phyloP scores from a whole-genome alignment of 2,888 invertebrate species.

The Apotomis betuletana region DNA sequence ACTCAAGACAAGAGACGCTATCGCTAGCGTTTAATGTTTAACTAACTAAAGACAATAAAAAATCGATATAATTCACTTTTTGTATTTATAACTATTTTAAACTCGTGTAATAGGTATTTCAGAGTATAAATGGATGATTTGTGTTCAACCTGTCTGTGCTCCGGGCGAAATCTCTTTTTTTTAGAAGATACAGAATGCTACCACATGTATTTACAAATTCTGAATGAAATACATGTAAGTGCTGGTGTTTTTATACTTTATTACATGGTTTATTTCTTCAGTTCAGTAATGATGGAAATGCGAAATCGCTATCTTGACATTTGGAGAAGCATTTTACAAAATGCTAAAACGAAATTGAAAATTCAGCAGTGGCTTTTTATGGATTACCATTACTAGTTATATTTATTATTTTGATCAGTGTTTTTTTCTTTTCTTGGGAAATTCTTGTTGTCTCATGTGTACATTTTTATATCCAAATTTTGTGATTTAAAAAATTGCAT shows the following conservation, averaged over 20 bases:
- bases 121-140: conserved; percentile 65
- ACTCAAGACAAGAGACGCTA: background rate
- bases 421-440: too few species aligned
- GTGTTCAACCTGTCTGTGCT: conserved; percentile 66
- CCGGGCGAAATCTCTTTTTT: conserved; percentile 61
- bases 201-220: conserved; percentile 64
- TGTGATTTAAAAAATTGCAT: too few species aligned
- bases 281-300: background rate
- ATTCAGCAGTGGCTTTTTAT: too few species aligned
- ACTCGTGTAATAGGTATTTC: background rate
- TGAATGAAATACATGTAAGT: conserved; percentile 72
- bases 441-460: too few species aligned
- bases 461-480: too few species aligned
- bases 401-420: too few species aligned
- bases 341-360: too few species aligned
- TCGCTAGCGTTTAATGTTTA: background rate
- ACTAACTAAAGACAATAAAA: background rate
- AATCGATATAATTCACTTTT: conserved; percentile 20
- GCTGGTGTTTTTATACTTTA: background rate
- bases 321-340: too few species aligned
- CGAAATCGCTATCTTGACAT: too few species aligned
- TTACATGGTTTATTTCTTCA: background rate
- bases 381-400: too few species aligned
- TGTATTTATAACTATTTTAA: background rate
- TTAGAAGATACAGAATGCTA: conserved; percentile 62